Conservation (phyloP, 2,113 vertebrate species). For the Atherinomorus stipes region DNA sequence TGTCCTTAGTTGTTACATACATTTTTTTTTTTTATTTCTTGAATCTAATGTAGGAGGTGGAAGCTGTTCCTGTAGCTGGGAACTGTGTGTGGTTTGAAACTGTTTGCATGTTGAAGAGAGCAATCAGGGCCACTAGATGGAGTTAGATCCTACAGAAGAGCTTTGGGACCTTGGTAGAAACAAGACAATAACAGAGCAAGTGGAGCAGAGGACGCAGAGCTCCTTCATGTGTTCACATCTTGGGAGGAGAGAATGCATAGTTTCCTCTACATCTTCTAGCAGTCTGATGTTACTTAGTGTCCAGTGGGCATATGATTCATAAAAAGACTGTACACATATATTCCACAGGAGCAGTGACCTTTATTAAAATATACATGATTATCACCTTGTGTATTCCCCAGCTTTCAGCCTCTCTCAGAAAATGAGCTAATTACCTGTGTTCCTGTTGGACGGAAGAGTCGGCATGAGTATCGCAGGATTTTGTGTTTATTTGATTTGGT, state of each 20-base stretch:
- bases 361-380: conserved; percentile 76
- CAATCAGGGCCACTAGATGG: conserved; percentile 84
- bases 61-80: conserved; percentile 3
- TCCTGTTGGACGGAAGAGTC: conserved; percentile 34
- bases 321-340: conserved; percentile 52
- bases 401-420: conserved; percentile 56
- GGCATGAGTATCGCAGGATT: conserved; percentile 1
- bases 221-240: conserved; percentile 48
- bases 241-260: conserved; percentile 45
- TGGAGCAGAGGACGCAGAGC: conserved; percentile 50
- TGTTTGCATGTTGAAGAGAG: conserved; percentile 58
- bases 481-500: conserved; percentile 10
- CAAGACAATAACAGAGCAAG: conserved; percentile 62
- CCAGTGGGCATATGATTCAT: conserved; percentile 42
- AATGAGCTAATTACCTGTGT: conserved; percentile 63
- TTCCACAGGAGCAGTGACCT: conserved; percentile 65
- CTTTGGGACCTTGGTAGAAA: conserved; percentile 50
- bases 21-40: neutral
- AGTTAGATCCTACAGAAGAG: conserved; percentile 83
- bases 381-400: conserved; percentile 58
- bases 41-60: neutral
- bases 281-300: conserved; percentile 37
- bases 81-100: conserved; percentile 16
- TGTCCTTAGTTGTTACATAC: neutral
- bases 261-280: conserved; percentile 49